Base-by-base conservation (phyloP, 2,888 invertebrate species). In the Platycheirus rosarum region DNA sequence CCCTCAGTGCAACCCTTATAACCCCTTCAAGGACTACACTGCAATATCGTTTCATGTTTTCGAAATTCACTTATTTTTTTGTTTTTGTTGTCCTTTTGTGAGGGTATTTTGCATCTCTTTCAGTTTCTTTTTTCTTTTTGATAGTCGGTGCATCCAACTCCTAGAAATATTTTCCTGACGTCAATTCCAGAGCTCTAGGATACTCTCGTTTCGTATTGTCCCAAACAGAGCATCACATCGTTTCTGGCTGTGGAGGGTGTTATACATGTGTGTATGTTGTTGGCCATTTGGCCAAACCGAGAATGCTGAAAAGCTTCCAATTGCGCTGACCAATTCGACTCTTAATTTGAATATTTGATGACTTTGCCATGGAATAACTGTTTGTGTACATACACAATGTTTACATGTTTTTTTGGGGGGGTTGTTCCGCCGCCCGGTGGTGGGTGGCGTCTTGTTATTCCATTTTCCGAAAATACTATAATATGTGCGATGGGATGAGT, bases 261-360 rank as follows among this genome's bases (percentile, higher is more conserved):
- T 11, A 49, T 14, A 9, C 35, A 32, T 11, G n/a, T 49, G 2
- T 4, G 6, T 51, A 1, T 18, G 18, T 44, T 35, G 9, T 8
- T 44, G 11, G n/a, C n/a, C n/a, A n/a, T n/a, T 44, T 35, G 6
- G 8, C 9, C 42, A 48, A 57, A 55, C 48, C 63, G 29, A 18
- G 63, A 69, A 73, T 73, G 48, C 65, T 40, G 70, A 76, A 80
- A 82, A 73, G 77, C 68, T 63, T 77, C 68, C 68, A 82, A 77
- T 82, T 68, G 71, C 68, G 49, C 77, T 82, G 82, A 82, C 82
- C 82, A 82, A 82, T 82, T 82, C 77, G 68, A 73, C 82, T 82
- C 77, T 82, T 77, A 77, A 82, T 82, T 82, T 82, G 77, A 82
- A 77, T 82, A 82, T 82, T 82, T 82, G 77, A 82, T 82, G 82